Percentiles rank a stretch among this genome's conserved stretches.
Conservation (phyloP, 37 sponge, comb jelly and placozoan genomes). For the Cliona cf. orientalis region DNA sequence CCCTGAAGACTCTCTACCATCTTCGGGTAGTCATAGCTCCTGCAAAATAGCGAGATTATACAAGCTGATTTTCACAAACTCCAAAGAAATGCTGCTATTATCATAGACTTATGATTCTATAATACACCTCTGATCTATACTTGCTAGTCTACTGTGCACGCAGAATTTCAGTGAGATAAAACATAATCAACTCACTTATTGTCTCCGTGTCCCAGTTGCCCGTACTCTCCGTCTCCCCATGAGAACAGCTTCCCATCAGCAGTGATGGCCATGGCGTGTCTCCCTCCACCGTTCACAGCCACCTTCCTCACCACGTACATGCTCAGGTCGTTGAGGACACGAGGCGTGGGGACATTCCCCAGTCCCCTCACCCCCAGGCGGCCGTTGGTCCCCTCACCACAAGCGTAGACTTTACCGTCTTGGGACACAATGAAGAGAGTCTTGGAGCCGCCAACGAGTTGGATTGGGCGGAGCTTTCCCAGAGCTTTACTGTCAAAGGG, state of each 20-base stretch:
- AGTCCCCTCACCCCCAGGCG: constrained; percentile 75
- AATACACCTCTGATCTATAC: too few species aligned
- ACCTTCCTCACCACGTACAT: constrained; percentile 91
- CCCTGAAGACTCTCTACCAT: constrained; percentile 89
- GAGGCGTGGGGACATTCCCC: constrained; percentile 38
- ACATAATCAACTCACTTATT: constrained; percentile 51
- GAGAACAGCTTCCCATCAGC: constrained; percentile 95
- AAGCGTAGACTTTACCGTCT: constrained; percentile 93
- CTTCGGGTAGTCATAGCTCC: constrained; percentile 71
- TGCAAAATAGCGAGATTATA: neutral
- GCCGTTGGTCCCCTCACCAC: constrained; percentile 87
- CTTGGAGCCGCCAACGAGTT: constrained; percentile 86
- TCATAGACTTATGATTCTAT: neutral
- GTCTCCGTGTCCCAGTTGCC: constrained; percentile 97
- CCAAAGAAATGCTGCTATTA: neutral
- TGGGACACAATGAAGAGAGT: constrained; percentile 78
- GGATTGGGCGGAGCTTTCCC: constrained; percentile 67
- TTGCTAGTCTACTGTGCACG: too few species aligned
- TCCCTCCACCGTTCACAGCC: constrained; percentile 74
- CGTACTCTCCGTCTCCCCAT: constrained; percentile 98
- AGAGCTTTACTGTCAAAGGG: constrained; percentile 66
- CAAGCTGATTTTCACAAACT: neutral
- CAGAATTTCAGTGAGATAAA: too few species aligned
- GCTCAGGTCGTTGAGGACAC: constrained; percentile 65
- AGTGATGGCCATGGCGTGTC: constrained; percentile 92